Conservation (phyloP, 2,797 vertebrate genomes). For the Tolypeutes matacus region DNA sequence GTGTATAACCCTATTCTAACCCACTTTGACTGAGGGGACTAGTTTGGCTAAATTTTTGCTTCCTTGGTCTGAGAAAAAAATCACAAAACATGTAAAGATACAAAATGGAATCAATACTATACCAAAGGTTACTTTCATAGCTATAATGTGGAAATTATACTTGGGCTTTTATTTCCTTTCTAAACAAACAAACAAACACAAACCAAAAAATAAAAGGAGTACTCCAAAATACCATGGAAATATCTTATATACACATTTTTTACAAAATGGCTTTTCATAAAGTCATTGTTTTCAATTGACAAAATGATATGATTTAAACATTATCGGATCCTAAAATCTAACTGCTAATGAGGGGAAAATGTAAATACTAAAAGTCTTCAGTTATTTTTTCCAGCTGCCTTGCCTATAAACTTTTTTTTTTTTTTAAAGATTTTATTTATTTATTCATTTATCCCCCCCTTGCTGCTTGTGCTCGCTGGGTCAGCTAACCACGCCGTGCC, state of each 20-base stretch:
- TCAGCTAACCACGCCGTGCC: too few relatives aligned
- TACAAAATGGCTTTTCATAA: not conserved
- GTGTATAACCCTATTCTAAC: not conserved
- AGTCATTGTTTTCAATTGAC: not conserved
- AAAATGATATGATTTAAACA: not conserved
- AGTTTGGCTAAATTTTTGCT: slow-evolving; percentile 42
- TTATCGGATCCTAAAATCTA: slow-evolving; percentile 7
- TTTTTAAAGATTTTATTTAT: not conserved
- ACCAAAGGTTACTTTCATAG: not conserved
- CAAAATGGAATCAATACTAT: slow-evolving; percentile 41
- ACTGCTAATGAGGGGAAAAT: slow-evolving; percentile 9
- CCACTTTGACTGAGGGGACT: slow-evolving; percentile 1
- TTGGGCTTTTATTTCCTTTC: slow-evolving; percentile 13
- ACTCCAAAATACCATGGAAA: not conserved
- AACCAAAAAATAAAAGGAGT: not conserved
- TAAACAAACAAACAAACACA: slow-evolving; percentile 47
- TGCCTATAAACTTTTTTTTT: not conserved
- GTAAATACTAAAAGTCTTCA: slow-evolving; percentile 8
- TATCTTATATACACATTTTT: not conserved
- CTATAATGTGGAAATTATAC: not conserved
- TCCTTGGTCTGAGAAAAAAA: slow-evolving; percentile 49
- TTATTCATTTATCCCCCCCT: too few relatives aligned
- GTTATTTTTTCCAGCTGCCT: slow-evolving; percentile 16
- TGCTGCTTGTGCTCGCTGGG: too few relatives aligned
- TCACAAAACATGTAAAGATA: slow-evolving; percentile 33